Evolutionary conservation across 2,888 invertebrate species (phyloP), one percentile per base, ranked within the genome.

Genomic region (Camponotus fellah): DNA sequence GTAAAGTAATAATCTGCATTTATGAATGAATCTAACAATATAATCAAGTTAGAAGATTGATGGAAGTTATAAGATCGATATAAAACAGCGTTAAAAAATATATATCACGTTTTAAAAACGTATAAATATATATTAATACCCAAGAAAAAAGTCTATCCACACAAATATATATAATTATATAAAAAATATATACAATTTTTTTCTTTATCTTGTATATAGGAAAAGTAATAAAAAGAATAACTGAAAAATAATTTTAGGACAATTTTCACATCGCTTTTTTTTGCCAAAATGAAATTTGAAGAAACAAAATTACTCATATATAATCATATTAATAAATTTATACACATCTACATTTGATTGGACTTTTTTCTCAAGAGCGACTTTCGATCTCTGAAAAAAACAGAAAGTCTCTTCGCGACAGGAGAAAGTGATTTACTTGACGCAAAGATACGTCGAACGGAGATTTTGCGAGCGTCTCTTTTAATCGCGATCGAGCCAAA

Each of bases 401-500:
- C 3, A 4, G 14, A 65, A 65, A 49, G 3, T 58, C 14, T 49
- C 37, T 10, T 65, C 14, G 14, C 3, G 17, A 3, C 17, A 0
- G 26, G 32, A 0, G 43, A 58, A 26, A 79, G 32, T 34, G 37
- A 3, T 21, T 68, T 0, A n/a, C 9, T 46, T 10, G 37, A 12
- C 8, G 10, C 10, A 14, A 56, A 43, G 21, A 37, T 37, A 6
- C 21, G 17, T 46, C 12, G 6, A 12, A 6, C 17, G 6, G 60
- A 53, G 8, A 46, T 53, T 53, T 46, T 79, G 37, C 4, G 26
- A 32, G 4, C 8, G 2, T 66, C 14, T 10, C 21, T 64, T 56
- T 43, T 32, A 46, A 76, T 14, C 10, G n/a, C 8, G 56, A 68
- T 26, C n/a, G 56, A 8, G 21, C 32, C 32, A 68, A 81, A 66